These are phyloP conservation scores for Chelonus formosanus DNA, from an alignment of 2,888 invertebrate species.

Conservation along the genomic window DNA sequence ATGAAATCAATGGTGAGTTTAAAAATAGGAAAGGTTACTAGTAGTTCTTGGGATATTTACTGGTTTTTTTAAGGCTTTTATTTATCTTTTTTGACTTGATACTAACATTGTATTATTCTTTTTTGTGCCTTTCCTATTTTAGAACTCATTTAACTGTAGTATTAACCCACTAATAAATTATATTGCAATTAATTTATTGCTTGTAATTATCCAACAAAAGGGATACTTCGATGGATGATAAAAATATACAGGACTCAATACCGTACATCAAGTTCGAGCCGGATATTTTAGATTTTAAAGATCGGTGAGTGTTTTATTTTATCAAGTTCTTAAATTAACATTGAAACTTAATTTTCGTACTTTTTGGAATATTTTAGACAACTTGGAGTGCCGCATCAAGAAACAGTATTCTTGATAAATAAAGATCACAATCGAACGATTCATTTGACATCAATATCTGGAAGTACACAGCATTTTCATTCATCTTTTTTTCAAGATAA, in stretches of 20 bases:
- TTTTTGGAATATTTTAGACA: slow-evolving; percentile 69
- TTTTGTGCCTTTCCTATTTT: too few relatives aligned
- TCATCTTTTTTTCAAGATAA: slow-evolving; percentile 97
- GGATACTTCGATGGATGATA: slow-evolving; percentile 51
- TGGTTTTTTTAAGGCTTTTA: slow-evolving; percentile 26
- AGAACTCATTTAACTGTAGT: too few relatives aligned
- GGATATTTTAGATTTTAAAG: slow-evolving; percentile 74
- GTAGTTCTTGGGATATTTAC: slow-evolving; percentile 2
- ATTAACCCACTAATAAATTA: too few relatives aligned
- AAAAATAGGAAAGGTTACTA: slow-evolving; percentile 49
- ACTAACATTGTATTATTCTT: too few relatives aligned
- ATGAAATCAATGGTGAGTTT: slow-evolving; percentile 46
- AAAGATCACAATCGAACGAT: slow-evolving; percentile 85
- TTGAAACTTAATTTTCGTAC: slow-evolving; percentile 3
- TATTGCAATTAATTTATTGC: too few relatives aligned
- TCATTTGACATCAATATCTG: slow-evolving; percentile 92
- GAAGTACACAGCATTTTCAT: slow-evolving; percentile 94
- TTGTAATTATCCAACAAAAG: slow-evolving; percentile 42
- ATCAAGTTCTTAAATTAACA: too few relatives aligned
- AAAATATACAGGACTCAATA: slow-evolving; percentile 60
- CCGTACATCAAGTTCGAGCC: slow-evolving; percentile 72
- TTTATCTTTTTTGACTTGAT: too few relatives aligned
- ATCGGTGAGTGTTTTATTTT: slow-evolving; percentile 67
- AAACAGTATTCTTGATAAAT: slow-evolving; percentile 88
- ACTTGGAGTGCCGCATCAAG: slow-evolving; percentile 87